Evolutionary conservation across 2,113 vertebrate species (phyloP), one percentile per base, ranked within the genome.

Genomic region (Trematocara zebra): DNA sequence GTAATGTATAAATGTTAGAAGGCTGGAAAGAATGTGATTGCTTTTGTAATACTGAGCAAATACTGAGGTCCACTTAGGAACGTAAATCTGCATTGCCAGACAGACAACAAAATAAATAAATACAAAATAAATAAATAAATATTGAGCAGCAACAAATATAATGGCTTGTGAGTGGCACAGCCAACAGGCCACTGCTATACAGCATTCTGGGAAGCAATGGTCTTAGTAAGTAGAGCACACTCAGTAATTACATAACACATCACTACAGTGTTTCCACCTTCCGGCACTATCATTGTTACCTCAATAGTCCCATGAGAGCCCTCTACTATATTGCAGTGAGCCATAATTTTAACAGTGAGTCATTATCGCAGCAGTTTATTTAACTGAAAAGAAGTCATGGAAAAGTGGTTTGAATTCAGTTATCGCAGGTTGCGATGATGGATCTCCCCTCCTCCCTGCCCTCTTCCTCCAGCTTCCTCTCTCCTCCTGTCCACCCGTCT

Each of bases 231-330:
- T 54, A 37, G 78, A 86, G 67, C 89, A 67, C 54, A 42, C 5
- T 44, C 83, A 81, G 81, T 17, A 37, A 84, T 94, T 93, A 86
- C 59, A 67, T 91, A 93, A 92, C 78, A 80, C 49, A 44, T 26
- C 84, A 53, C 79, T 87, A 89, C 82, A 81, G 15, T 74, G 61
- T 78, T 78, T 86, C 81, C 47, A 84, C 52, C 59, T 83, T 79
- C 40, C 4, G 49, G 80, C 87, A 81, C 72, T 61, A 79, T 87
- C 80, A 78, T 42, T 64, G 74, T 59, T 78, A 88, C 81, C 81
- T 83, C 78, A 90, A 85, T 33, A 54, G 61, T 10, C 79, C 47
- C 76, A n/a, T 35, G 86, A 92, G 87, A 80, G 85, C 78, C 26
- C 90, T 90, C 26, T n/a, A 31, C 42, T 18, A 8, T 82, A 85